Base-by-base conservation (phyloP, 2,797 vertebrate genomes). In the Chelon labrosus region DNA sequence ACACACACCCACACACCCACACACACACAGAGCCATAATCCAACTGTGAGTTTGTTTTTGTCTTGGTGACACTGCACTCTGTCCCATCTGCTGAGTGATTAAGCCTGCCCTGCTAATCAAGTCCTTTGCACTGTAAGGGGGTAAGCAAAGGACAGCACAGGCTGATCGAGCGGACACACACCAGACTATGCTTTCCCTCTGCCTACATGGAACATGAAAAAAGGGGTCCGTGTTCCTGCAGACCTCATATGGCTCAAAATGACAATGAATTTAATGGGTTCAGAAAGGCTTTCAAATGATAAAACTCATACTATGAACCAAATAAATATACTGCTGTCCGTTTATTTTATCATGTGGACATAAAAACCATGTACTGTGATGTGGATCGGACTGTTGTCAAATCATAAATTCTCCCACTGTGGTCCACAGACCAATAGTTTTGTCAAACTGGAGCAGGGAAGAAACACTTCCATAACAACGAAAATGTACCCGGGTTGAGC, bases 21-120 rank as follows among this genome's bases (percentile, higher is more conserved):
- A 58, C 27, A 22, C 2, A 50, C 11, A 31, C 37, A 72, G 27
- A 79, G 38, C 42, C 60, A 39, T 72, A 87, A 88, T 84, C 87
- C 85, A 79, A 87, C 67, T 52, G 75, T 65, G 72, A 65, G 67
- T 86, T 85, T 88, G 82, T 88, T 89, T 87, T 86, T 81, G 79
- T 84, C 82, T 83, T 76, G 57, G 83, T 85, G 85, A 86, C 84
- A 68, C 68, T 75, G 84, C 70, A 73, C 70, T 90, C 72, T 73
- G 81, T 86, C 80, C 83, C 80, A 87, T 90, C 84, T 91, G 85
- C 85, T 77, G 80, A 71, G 82, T 83, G 83, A 89, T 91, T 92
- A 92, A 89, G 70, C 58, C 77, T 82, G 60, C 57, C 79, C 85
- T 55, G 88, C 86, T 87, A 89, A 93, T 90, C 82, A 88, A 75